Evolutionary conservation across 1,140 invertebrate species (phyloP), one percentile per base, ranked within the genome.

Genomic region (Neodiprion lecontei): DNA sequence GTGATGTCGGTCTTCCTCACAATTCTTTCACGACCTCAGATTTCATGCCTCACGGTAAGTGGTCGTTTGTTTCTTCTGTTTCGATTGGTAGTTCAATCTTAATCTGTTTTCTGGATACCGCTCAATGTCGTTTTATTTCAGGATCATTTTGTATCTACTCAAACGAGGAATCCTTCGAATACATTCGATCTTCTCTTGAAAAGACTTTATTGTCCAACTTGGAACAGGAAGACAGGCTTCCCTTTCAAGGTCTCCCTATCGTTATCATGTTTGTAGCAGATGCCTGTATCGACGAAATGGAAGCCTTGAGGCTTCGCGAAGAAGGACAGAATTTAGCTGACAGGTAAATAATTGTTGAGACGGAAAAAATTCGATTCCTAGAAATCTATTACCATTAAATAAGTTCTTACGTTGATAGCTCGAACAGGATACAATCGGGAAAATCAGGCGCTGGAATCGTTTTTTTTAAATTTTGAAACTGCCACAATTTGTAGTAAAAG

Each of bases 251-350:
- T 77, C 89, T 98, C 76, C 96, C 96, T 1, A 94, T 98, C 79
- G 95, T 97, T 48, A 92, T 98, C 78, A 92, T 98, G 85, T 96
- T 97, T 86, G 92, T 96, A 71, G 95, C 96, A 82, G 95, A 98
- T 84, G 91, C 94, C 48, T 90, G 91, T 77, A 92, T 96, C 77
- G 93, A 94, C 80, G 95, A 97, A 84, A 93, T 95, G 79, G 96
- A 97, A 85, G 89, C 94, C 9, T 89, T 94, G 73, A 92, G 93
- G 80, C 89, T 99, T 49, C 91, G 95, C 74, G 95, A 97, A 81
- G 96, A 98, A 85, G 97, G 97, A 7, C 95, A 97, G 86, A 95
- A 94, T 88, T 90, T 97, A 49, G 95, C 96, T 69, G 95, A 96
- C 82, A 96, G 94, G 95, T 95, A 85, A 40, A 40, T 40, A 2